Evolutionary conservation across 2,113 vertebrate genomes (phyloP).

Genomic region (Seriola dumerili): DNA sequence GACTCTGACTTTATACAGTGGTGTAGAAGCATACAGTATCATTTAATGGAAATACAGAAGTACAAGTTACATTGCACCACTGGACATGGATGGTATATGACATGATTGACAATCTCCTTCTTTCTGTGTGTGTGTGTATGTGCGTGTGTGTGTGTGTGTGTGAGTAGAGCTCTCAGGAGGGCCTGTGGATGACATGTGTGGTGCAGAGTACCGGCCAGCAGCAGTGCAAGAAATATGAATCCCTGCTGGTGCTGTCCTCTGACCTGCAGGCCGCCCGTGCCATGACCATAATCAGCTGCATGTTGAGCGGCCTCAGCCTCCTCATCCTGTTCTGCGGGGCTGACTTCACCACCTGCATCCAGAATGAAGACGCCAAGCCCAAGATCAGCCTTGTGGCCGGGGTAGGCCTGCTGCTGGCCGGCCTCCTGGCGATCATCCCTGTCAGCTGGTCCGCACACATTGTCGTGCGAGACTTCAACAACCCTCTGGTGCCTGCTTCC

Average conservation of each 20-base stretch:
- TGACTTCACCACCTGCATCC: conserved; percentile 85
- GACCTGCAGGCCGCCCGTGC: conserved; percentile 85
- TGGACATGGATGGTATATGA: background rate
- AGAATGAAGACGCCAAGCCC: conserved; percentile 81
- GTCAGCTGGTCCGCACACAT: conserved; percentile 85
- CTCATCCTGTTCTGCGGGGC: conserved; percentile 82
- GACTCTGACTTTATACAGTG: too few species aligned
- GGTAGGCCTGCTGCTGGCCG: conserved; percentile 77
- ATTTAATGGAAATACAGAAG: background rate
- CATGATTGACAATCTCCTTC: background rate
- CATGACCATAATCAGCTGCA: conserved; percentile 83
- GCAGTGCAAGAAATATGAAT: conserved; percentile 87
- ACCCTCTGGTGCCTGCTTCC: background rate
- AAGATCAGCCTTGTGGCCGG: conserved; percentile 82
- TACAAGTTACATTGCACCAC: too few species aligned
- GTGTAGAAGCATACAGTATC: background rate
- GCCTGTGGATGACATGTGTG: conserved; percentile 86
- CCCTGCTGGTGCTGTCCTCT: conserved; percentile 76
- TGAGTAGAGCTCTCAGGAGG: conserved; percentile 72
- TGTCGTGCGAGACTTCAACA: conserved; percentile 76
- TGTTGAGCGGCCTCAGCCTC: conserved; percentile 75
- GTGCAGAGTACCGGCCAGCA: conserved; percentile 88
- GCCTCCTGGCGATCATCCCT: conserved; percentile 81
- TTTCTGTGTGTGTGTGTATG: background rate
- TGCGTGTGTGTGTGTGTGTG: background rate